Conservation (phyloP, 92 coral and sea anemone species). For the Epizoanthus rinbou region DNA sequence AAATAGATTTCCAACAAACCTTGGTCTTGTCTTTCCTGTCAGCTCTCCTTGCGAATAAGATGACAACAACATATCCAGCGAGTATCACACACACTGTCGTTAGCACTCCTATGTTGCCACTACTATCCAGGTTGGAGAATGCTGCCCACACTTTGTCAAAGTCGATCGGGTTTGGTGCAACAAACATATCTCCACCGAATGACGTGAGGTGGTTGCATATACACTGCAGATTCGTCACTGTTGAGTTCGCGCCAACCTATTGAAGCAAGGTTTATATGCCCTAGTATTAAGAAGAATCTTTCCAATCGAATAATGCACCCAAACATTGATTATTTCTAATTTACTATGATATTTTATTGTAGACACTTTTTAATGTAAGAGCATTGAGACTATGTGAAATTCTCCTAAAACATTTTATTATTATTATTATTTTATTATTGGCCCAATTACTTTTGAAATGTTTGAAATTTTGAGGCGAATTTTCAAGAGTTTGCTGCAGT, state of each 20-base stretch:
- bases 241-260: slow-evolving; percentile 27
- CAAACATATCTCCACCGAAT: slow-evolving; percentile 56
- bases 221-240: slow-evolving; percentile 38
- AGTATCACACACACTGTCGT: slow-evolving; percentile 40
- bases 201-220: slow-evolving; percentile 63
- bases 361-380: no score
- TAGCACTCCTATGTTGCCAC: slow-evolving; percentile 53
- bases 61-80: slow-evolving; percentile 13
- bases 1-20: not conserved
- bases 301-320: no score
- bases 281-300: no score
- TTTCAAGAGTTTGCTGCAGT: no score
- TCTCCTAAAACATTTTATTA: no score
- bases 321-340: no score
- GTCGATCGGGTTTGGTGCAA: slow-evolving; percentile 63
- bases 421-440: no score
- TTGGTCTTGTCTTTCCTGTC: slow-evolving; percentile 34
- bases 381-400: no score
- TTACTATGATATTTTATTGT: no score
- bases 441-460: no score
- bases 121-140: slow-evolving; percentile 37
- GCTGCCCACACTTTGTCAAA: slow-evolving; percentile 47
- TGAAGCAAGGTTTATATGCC: not conserved
- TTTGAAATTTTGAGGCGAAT: no score
- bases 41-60: slow-evolving; percentile 43